Evolutionary conservation across 2,797 vertebrate genomes (phyloP), one percentile per base, ranked within the genome.

Genomic region (Tiaroga cobitis): DNA sequence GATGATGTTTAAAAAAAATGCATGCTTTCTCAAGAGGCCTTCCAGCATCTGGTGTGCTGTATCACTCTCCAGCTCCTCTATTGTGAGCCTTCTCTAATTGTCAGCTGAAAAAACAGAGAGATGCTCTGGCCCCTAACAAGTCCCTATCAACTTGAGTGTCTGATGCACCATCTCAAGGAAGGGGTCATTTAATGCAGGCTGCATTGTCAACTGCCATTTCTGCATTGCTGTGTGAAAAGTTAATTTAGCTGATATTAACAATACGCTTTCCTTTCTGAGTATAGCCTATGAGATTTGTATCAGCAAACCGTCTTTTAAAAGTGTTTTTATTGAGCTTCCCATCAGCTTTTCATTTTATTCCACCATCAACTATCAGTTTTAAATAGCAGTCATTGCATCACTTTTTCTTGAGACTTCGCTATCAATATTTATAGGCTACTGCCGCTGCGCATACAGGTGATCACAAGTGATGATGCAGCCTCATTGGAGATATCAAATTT

Each of bases 41-140:
- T 41, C 70, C 24, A 84, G 87, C 87, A 90, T 82, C 87, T 87
- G 78, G 61, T 59, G 43, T 34, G 79, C 34, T 24, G 69, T 69
- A 72, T 85, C 51, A 76, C 39, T 85, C 34, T 56, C 63, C 46
- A 8, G 69, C 37, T 75, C 34, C 75, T 39, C 19, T 82, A 72
- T 49, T 63, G 29, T 61, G 54, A 75, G 32, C 46, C 76, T 84
- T 39, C 79, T 81, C 56, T 86, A 87, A 89, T 85, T 87, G 84
- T 87, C 82, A 80, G 78, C 69, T 84, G 65, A 54, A 70, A 74
- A 85, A 73, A 85, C 16, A 74, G n/a, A 70, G 54, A 37, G 85
- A 80, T 79, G 65, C 51, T 84, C 37, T 70, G 56, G 15, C 65
- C 80, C 67, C 76, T 41, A 85, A 83, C 75, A 75, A 51, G 34